Evolutionary conservation across 2,797 vertebrate species (phyloP).

Genomic region (Typhlichthys eigenmanni): DNA sequence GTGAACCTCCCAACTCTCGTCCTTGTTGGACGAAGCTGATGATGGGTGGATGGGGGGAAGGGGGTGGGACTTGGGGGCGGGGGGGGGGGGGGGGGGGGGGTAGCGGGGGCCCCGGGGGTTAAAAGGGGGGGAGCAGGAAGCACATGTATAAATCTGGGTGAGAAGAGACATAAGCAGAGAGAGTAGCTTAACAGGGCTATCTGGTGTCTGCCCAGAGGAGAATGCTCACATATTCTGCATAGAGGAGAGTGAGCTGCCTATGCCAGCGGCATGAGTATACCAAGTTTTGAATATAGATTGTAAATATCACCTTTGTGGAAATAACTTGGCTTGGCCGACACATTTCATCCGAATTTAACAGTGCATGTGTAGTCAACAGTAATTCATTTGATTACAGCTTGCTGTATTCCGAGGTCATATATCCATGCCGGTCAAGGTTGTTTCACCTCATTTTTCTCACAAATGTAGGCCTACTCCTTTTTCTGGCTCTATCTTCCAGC

Average conservation of each 20-base stretch:
- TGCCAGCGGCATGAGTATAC: neutral
- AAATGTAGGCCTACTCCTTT: conserved; percentile 36
- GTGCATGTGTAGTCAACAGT: conserved; percentile 16
- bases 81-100: conserved; percentile 27
- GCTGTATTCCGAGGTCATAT: conserved; percentile 21
- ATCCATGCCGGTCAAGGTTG: conserved; percentile 28
- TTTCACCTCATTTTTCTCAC: conserved; percentile 49
- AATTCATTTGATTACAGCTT: conserved; percentile 14
- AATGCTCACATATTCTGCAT: conserved; percentile 34
- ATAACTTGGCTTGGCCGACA: conserved; percentile 6
- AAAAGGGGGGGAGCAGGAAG: conserved; percentile 70
- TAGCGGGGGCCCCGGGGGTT: conserved; percentile 50
- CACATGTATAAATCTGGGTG: conserved; percentile 60
- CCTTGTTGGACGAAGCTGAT: conserved; percentile 54
- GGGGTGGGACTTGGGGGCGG: conserved; percentile 33
- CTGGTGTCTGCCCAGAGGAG: conserved; percentile 37
- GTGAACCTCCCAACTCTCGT: conserved; percentile 55
- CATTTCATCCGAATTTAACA: conserved; percentile 14
- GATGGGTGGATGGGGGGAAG: conserved; percentile 47
- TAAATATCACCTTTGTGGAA: conserved; percentile 16
- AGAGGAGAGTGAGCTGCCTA: neutral
- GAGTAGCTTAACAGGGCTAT: conserved; percentile 49
- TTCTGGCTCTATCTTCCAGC: conserved; percentile 57
- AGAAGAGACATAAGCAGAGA: conserved; percentile 61
- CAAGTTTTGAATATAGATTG: neutral